Base-by-base conservation (phyloP, 2,888 invertebrate species). In the Lepeophtheirus nordmannii region DNA sequence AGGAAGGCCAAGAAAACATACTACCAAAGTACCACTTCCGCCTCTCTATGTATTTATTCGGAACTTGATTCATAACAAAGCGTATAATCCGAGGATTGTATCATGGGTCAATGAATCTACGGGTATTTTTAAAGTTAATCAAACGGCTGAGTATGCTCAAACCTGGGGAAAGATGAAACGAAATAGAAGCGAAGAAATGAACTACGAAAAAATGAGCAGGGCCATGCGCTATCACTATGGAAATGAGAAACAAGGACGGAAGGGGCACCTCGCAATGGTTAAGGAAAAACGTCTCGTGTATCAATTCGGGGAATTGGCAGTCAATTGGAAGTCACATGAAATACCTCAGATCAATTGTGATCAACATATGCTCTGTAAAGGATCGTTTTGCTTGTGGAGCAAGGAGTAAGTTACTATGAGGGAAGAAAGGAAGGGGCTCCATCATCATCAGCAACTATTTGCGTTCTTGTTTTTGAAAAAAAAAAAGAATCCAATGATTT, bases 141-240 rank as follows among this genome's bases (percentile, higher is more conserved):
- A 39, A 22, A 65, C 65, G 8, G 12, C 20, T 30, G 65, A 65
- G 22, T 65, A 58, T 58, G 65, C 65, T 11, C 23, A 39, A n/a
- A 65, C 65, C n/a, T 65, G 65, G 65, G 65, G 65, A 2, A 30
- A 30, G 14, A 65, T 65, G 65, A 65, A 65, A 20, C 14, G 58
- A 22, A 65, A 65, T 58, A 46, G 65, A 39, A 56, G 30, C 23
- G 65, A 65, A 17, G 65, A 65, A 58, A 65, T 65, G 65, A 65
- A n/a, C 37, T 65, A 65, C 57, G 65, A 65, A 23, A 65, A 65
- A 37, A 65, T 65, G 65, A 56, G 56, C 38, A 30, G 65, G 17
- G 65, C 65, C 58, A 65, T 65, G 65, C 58, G 65, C 11, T 65
- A 65, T 58, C 65, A 65, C 39, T 65, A 65, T 58, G 65, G 65